A percentile compares a stretch with the other conserved stretches of the same genome.
Evolutionary conservation across 2,797 vertebrate species (phyloP).

Genomic region (Galago senegalensis): DNA sequence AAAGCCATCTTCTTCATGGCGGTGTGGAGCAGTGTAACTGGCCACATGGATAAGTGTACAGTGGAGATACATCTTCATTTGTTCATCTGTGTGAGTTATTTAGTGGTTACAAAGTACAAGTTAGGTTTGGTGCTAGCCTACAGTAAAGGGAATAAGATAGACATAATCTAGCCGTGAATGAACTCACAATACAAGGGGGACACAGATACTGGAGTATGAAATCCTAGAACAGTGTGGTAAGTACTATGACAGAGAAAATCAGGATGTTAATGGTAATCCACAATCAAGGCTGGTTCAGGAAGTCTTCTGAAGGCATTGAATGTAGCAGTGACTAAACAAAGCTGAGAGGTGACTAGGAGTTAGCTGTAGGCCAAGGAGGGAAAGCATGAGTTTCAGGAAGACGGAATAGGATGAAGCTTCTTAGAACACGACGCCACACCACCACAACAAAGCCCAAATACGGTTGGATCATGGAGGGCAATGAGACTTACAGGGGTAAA

Average conservation of each 20-base stretch:
- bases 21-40: background rate
- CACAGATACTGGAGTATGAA: background rate
- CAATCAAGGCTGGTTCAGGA: background rate
- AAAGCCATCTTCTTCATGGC: constrained; percentile 52
- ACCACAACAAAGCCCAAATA: background rate
- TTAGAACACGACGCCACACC: background rate
- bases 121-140: constrained; percentile 8
- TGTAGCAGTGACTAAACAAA: constrained; percentile 32
- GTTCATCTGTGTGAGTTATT: background rate
- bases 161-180: background rate
- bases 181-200: background rate
- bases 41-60: background rate
- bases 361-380: constrained; percentile 12
- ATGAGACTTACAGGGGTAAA: background rate
- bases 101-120: background rate
- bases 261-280: background rate
- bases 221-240: constrained; percentile 38
- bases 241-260: background rate
- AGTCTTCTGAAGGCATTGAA: background rate
- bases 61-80: background rate
- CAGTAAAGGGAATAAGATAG: background rate
- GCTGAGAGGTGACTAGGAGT: constrained; percentile 30
- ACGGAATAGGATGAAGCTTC: background rate
- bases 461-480: background rate
- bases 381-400: constrained; percentile 15